These are phyloP conservation scores for Brienomyrus brachyistius DNA, from an alignment of 2,113 vertebrate genomes.

Conservation along the genomic window DNA sequence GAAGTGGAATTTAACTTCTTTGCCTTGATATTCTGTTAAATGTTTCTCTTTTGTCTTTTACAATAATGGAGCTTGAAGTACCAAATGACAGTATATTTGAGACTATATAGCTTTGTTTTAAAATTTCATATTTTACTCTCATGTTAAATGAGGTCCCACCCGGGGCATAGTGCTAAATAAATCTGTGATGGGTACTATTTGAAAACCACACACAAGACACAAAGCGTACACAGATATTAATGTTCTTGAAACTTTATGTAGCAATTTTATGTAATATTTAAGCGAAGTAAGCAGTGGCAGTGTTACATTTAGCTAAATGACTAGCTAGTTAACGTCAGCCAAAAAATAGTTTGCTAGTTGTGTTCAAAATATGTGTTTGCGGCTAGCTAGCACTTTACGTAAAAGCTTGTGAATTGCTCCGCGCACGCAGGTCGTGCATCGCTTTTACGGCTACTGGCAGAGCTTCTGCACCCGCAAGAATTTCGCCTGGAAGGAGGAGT, in stretches of 20 bases:
- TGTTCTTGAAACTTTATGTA: neutral
- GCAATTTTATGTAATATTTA: neutral
- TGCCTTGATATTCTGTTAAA: neutral
- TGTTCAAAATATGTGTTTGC: neutral
- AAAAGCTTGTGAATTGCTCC: neutral
- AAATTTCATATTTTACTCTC: neutral
- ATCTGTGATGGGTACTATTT: neutral
- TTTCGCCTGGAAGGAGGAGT: conserved; percentile 94
- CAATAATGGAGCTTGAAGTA: neutral
- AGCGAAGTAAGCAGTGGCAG: neutral
- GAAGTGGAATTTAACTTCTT: neutral
- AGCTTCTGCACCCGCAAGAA: conserved; percentile 89
- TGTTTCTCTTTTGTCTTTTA: neutral
- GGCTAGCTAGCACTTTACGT: neutral
- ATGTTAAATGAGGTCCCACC: neutral
- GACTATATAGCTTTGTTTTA: neutral
- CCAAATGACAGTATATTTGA: neutral
- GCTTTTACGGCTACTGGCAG: conserved; percentile 94
- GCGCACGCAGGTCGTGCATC: conserved; percentile 74
- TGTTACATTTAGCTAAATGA: neutral
- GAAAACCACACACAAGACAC: neutral
- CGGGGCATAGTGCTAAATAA: neutral
- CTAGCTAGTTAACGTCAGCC: neutral
- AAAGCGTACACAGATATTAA: neutral
- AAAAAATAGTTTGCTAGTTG: neutral